Evolutionary conservation across 2,113 vertebrate species (phyloP).

Genomic region (Aphelocoma coerulescens): DNA sequence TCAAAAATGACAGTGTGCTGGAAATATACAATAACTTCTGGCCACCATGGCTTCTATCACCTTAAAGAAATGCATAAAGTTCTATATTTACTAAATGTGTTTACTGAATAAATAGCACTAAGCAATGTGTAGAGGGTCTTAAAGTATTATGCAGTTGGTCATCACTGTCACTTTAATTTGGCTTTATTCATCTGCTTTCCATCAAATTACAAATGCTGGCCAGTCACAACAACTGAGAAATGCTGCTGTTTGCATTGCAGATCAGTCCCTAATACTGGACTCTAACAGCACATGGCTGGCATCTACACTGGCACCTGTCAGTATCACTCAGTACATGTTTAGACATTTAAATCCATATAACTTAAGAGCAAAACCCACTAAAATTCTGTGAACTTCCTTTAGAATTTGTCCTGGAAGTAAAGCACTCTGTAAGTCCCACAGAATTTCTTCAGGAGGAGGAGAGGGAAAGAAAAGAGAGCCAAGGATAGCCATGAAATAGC

Average conservation of each 20-base stretch:
- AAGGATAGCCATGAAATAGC: background rate
- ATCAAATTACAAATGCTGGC: background rate
- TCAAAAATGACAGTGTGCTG: background rate
- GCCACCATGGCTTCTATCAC: background rate
- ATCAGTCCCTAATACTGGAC: background rate
- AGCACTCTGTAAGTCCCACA: background rate
- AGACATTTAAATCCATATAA: background rate
- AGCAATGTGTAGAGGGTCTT: background rate
- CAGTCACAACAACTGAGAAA: background rate
- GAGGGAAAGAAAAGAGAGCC: background rate
- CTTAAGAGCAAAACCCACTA: background rate
- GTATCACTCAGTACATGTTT: background rate
- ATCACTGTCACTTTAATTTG: background rate
- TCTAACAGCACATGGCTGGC: background rate
- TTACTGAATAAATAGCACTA: background rate
- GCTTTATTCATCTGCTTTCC: background rate
- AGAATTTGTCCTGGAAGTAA: background rate
- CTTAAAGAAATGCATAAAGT: background rate
- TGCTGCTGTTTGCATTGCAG: background rate
- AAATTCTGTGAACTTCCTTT: background rate
- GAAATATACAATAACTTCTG: background rate
- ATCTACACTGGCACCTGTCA: background rate
- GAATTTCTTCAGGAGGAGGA: background rate
- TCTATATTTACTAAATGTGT: background rate
- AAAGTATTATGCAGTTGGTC: background rate